Conservation (phyloP, 2,797 vertebrate species). For the Ciconia nigra region DNA sequence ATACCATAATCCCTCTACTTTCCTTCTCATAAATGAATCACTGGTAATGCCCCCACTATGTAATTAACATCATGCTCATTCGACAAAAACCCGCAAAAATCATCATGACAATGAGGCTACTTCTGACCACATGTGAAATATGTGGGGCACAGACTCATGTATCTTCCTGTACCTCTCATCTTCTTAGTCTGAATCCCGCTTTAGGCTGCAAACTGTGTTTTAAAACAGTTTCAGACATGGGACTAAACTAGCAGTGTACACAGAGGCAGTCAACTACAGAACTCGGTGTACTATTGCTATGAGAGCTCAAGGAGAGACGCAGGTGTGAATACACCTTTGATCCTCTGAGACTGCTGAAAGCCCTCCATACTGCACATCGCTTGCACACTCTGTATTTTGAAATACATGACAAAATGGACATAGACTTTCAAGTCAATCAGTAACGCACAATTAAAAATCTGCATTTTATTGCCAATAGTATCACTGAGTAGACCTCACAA, state of each 20-base stretch:
- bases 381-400: fast-evolving
- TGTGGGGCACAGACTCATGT: not conserved
- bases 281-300: not conserved
- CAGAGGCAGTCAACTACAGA: not conserved
- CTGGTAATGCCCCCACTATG: not conserved
- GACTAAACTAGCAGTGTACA: not conserved
- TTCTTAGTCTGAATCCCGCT: not conserved
- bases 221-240: not conserved
- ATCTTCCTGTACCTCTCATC: not conserved
- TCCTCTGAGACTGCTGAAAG: not conserved
- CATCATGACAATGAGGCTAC: not conserved
- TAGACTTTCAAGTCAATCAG: not conserved
- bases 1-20: not conserved
- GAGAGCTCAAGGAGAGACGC: not conserved
- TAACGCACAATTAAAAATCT: not conserved
- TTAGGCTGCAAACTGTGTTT: not conserved
- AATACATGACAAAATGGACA: not conserved
- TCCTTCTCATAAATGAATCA: not conserved
- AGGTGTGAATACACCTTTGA: not conserved
- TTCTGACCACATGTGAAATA: not conserved
- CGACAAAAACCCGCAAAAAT: not conserved
- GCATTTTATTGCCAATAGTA: not conserved
- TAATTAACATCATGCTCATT: not conserved
- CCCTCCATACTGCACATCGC: not conserved
- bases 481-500: not conserved